A percentile compares a stretch with the other conserved stretches of the same genome.
Evolutionary conservation across 2,113 vertebrate genomes (phyloP).

Genomic region (Poeciliopsis prolifica): DNA sequence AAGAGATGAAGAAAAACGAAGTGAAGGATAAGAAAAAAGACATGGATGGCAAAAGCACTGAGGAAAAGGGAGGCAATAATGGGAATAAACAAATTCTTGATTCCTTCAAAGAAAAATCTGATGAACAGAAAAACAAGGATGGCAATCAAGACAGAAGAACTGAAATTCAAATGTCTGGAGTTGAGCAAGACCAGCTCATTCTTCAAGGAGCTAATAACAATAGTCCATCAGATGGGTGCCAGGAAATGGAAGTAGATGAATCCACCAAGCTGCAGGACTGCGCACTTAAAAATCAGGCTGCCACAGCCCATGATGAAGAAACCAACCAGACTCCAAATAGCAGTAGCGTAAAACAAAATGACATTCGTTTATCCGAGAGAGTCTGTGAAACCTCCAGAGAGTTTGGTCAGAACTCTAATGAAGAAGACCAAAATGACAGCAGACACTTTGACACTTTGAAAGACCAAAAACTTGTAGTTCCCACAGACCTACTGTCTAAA

Average conservation of each 20-base stretch:
- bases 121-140: constrained; percentile 10
- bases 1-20: constrained; percentile 1
- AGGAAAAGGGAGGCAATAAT: neutral
- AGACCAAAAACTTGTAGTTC: constrained; percentile 6
- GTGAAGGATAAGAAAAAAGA: neutral
- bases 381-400: neutral
- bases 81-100: constrained; percentile 30
- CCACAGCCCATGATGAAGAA: neutral
- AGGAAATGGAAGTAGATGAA: neutral
- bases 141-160: neutral
- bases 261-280: neutral
- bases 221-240: neutral
- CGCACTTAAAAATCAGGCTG: neutral
- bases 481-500: neutral
- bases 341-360: neutral
- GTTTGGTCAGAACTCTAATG: neutral
- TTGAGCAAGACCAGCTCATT: neutral
- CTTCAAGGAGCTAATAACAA: neutral
- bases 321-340: too few species aligned
- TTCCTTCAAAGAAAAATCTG: constrained; percentile 29
- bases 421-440: constrained; percentile 5
- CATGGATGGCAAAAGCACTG: neutral
- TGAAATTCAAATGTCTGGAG: neutral
- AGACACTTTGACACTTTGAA: neutral
- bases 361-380: neutral